phyloP scores from a whole-genome alignment of 2,113 vertebrate species.

The Spilogale gracilis region DNA sequence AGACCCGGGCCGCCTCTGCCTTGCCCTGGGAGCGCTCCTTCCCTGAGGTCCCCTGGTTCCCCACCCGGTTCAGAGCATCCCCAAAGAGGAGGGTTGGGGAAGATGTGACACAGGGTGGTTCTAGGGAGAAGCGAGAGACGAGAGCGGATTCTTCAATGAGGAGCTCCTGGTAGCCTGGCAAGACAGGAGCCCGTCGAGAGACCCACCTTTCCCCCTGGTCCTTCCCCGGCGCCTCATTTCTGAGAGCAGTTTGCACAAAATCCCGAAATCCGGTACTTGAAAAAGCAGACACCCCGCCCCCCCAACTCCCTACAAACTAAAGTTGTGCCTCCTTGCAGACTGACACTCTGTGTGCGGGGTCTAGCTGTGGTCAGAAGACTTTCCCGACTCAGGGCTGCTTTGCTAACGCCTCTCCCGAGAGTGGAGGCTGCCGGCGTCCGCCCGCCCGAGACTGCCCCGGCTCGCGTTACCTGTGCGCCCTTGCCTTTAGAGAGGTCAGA shows the following conservation, averaged over 20 bases:
- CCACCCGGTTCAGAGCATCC: not conserved
- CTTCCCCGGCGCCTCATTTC: not conserved
- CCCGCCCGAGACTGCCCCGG: not conserved
- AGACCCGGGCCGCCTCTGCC: not conserved
- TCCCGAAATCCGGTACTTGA: not conserved
- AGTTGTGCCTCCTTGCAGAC: not conserved
- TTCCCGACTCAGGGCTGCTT: not conserved
- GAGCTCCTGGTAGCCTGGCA: not conserved
- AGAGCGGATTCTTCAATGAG: not conserved
- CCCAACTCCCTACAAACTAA: not conserved
- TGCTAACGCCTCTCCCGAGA: not conserved
- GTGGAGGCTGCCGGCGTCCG: not conserved
- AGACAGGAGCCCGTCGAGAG: not conserved
- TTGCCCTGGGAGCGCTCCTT: not conserved
- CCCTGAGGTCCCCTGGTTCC: not conserved
- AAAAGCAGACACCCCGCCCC: not conserved
- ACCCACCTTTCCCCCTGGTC: not conserved
- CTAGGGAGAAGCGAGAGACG: not conserved
- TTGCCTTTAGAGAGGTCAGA: not conserved
- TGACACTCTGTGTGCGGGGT: not conserved
- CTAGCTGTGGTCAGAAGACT: not conserved
- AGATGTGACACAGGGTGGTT: not conserved
- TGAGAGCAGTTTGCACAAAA: not conserved
- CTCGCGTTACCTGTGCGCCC: conserved; percentile 49
- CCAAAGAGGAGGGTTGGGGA: not conserved